These are phyloP conservation scores for Anser cygnoides DNA, from an alignment of 2,113 vertebrate genomes.

Conservation along the genomic window DNA sequence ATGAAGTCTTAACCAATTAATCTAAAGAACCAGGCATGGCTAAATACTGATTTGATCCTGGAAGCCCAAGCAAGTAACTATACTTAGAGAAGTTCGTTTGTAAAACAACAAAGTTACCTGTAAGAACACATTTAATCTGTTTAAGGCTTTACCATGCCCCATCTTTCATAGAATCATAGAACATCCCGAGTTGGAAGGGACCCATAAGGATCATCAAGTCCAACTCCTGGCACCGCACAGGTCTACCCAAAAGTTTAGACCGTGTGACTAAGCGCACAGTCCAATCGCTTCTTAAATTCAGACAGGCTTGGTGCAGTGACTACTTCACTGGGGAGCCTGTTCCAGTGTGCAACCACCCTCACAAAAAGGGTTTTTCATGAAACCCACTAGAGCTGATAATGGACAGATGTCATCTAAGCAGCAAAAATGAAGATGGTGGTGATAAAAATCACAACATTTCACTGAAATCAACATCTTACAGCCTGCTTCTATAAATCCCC, in stretches of 20 bases:
- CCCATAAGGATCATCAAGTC: no score
- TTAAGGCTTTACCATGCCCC: neutral
- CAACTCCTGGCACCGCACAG: no score
- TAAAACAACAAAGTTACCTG: neutral
- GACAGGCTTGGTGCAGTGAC: no score
- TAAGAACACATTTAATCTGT: neutral
- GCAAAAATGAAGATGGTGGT: neutral
- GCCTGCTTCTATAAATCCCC: neutral
- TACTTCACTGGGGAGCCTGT: no score
- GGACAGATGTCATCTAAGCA: neutral
- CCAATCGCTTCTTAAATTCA: no score
- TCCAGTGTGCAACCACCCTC: no score
- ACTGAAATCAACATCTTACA: neutral
- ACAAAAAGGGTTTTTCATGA: neutral
- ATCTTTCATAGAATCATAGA: neutral
- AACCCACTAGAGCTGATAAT: neutral
- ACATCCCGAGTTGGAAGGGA: no score
- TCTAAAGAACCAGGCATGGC: neutral
- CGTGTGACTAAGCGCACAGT: no score
- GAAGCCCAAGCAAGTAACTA: neutral
- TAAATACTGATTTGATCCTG: neutral
- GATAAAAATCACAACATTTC: neutral
- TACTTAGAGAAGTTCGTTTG: neutral
- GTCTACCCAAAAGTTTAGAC: no score
- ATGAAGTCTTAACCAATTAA: neutral